Evolutionary conservation across 2,797 vertebrate genomes (phyloP).

Genomic region (Alcedo quadribrachys): DNA sequence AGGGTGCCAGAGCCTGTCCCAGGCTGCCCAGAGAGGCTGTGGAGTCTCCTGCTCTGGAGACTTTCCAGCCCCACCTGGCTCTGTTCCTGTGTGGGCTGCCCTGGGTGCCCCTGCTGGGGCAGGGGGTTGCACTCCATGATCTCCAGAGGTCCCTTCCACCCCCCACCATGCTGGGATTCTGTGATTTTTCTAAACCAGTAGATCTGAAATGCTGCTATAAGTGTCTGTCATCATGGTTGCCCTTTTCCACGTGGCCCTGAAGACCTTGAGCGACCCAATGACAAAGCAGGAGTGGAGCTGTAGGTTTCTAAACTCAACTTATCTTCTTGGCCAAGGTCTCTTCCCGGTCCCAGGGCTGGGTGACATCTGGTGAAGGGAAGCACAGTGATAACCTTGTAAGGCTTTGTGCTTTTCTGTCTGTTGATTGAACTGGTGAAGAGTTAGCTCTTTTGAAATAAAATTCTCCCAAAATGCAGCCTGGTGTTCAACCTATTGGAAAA

Average conservation of each 20-base stretch:
- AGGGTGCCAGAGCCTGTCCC: no score
- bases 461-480: not conserved
- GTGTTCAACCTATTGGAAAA: not conserved
- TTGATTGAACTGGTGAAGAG: not conserved
- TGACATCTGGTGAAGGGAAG: conserved; percentile 15
- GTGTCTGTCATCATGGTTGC: not conserved
- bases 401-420: not conserved
- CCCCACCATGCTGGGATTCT: no score
- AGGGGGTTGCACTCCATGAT: no score
- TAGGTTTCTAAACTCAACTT: not conserved
- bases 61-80: no score
- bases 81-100: no score
- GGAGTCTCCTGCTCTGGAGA: no score
- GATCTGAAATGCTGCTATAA: not conserved
- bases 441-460: not conserved
- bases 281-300: not conserved
- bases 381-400: not conserved
- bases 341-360: not conserved
- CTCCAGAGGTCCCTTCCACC: no score
- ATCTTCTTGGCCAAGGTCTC: not conserved
- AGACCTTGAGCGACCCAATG: not conserved
- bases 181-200: not conserved
- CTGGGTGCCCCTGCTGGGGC: no score
- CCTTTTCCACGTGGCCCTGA: not conserved
- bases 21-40: no score